Evolutionary conservation across 2,888 invertebrate species (phyloP), one percentile per base, ranked within the genome.

Genomic region (Amphipoea lucens): DNA sequence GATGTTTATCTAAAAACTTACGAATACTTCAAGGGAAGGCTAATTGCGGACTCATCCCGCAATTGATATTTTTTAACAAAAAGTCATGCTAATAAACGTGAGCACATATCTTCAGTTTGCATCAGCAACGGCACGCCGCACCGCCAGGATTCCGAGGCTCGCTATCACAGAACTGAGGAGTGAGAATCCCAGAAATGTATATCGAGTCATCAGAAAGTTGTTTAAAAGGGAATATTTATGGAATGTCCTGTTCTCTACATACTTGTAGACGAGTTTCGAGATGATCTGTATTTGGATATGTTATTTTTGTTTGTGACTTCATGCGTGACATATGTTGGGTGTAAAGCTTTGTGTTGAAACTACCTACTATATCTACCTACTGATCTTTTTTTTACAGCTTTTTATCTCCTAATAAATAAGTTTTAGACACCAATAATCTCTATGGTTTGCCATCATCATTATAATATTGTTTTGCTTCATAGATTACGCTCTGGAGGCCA

Each of bases 21-120:
- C 73, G 78, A 88, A 90, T 86, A 80, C 78, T 48, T 84, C 75
- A 83, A 73, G 63, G 14, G 62, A 68, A 63, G 74, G 83, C 83
- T 89, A 89, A 89, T 89, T 89, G 87, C 82, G 66, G 72, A 40
- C 79, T 81, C 83, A 84, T 86, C 79, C 63, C 23, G 84, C 84
- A 84, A 89, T 85, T 86, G 87, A 87, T 85, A 83, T 81, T 85
- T 90, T 87, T 88, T 80, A 70, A 81, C 74, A 88, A 85, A 87
- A 86, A 82, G 86, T 78, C 77, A 73, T 76, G 68, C 74, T 84
- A 83, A 84, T 84, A 88, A 86, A 87, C 67, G 85, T 66, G 36
- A 63, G 45, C 62, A 83, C 62, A 65, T 89, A 90, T 90, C 91
- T 89, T 51, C 23, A 40, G 81, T 75, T 76, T 42, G 76, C 79